Evolutionary conservation across 2,888 invertebrate genomes (phyloP), one percentile per base, ranked within the genome.

Genomic region (Cataglyphis rosenhaueri): DNA sequence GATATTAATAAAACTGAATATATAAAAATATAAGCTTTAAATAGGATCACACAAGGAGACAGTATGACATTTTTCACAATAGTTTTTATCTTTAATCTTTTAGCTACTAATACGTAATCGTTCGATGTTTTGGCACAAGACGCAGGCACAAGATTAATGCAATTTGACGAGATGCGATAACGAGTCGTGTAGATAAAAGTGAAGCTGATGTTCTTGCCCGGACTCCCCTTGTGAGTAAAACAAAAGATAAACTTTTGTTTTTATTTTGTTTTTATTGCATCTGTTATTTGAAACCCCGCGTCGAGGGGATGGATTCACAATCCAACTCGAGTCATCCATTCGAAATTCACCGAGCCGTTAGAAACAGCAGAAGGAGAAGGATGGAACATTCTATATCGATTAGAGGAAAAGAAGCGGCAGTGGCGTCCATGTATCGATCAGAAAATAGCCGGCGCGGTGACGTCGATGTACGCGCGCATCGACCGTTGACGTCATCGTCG

Each of bases 401-500:
- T 48, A 15, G 59, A 18, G 18, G 21, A 41, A 57, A 41, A 29
- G 66, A 76, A 76, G 35, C 66, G 25, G 18, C 74, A 3, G 41
- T 12, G n/a, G 44, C 55, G 62, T 21, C 32, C 52, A 57, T 9
- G 70, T 79, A 79, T 79, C 78, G 78, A 79, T 79, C 71, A 71
- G 71, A 79, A 79, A 79, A 79, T 79, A 79, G 71, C 78, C 59
- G 76, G 41, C 68, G 68, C 76, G 52, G 38, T 35, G 75, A 75
- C 75, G 76, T 32, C 41, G 65, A 52, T 18, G 44, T 65, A 75
- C 65, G 70, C 70, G 57, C 76, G 70, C 71, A 44, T 52, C 44
- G 52, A 15, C 57, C 76, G 76, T 29, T 75, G 76, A 76, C 76
- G 76, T 76, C 76, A 76, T 21, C 38, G 52, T 1, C 52, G 32